A percentile compares a stretch with the other conserved stretches of the same genome.
phyloP scores from a whole-genome alignment of 1,140 invertebrate species.

The Solenopsis fugax region DNA sequence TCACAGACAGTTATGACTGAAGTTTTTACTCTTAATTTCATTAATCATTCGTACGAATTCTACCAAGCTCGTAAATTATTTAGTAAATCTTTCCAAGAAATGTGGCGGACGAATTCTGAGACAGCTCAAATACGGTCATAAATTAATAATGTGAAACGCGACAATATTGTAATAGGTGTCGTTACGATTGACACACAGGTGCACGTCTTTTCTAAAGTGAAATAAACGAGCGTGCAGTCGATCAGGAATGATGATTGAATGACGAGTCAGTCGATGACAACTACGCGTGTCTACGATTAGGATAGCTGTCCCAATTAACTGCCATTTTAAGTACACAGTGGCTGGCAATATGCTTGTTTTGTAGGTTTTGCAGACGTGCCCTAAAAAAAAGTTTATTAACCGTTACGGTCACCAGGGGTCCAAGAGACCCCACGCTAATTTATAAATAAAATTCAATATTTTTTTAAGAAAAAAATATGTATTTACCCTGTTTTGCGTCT shows the following conservation, averaged over 20 bases:
- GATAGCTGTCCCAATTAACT: no score
- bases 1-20: neutral
- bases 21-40: slow-evolving; percentile 15
- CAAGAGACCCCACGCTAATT: no score
- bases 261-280: neutral
- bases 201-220: neutral
- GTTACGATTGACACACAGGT: slow-evolving; percentile 14
- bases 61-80: slow-evolving; percentile 3
- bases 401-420: no score
- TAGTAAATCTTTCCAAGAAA: neutral
- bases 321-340: no score
- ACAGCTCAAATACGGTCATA: neutral
- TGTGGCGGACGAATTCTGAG: neutral
- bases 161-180: slow-evolving; percentile 16
- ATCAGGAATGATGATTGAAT: neutral
- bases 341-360: no score
- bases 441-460: no score
- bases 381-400: no score
- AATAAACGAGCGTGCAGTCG: slow-evolving; percentile 9
- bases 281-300: neutral
- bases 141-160: slow-evolving; percentile 25
- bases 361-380: no score
- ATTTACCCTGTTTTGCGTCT: no score
- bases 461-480: no score
- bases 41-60: slow-evolving; percentile 25